These are phyloP conservation scores for Whitmania pigra DNA, from an alignment of 1,140 invertebrate species.

Conservation along the genomic window DNA sequence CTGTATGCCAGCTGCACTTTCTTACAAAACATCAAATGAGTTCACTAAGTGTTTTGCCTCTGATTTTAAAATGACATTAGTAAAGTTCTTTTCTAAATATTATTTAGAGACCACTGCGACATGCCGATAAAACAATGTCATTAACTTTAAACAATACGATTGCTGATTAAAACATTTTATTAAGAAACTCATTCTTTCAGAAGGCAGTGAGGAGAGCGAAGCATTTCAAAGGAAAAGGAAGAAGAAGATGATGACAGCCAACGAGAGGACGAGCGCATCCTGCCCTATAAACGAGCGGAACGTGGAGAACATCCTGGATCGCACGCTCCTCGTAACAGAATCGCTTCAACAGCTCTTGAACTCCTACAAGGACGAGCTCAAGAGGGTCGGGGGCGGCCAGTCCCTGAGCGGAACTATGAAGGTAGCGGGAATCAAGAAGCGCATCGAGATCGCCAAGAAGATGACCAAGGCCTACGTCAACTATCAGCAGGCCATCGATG, in stretches of 20 bases:
- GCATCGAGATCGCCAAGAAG: conserved; percentile 16
- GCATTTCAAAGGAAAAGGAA: background rate
- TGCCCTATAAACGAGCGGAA: conserved; percentile 17
- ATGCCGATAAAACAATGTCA: too few relatives aligned
- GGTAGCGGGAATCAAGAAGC: background rate
- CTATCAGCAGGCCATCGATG: conserved; percentile 16
- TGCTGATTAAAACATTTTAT: too few relatives aligned
- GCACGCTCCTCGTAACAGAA: conserved; percentile 6
- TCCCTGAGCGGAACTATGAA: conserved; percentile 8
- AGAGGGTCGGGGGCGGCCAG: conserved; percentile 12
- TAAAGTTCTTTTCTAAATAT: too few relatives aligned
- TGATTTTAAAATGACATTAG: too few relatives aligned
- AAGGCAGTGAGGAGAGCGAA: too few relatives aligned
- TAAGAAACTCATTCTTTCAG: too few relatives aligned
- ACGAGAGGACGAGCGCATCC: background rate
- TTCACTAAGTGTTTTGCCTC: too few relatives aligned
- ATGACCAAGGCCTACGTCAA: conserved; percentile 12
- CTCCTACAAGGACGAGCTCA: conserved; percentile 11
- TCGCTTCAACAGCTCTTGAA: background rate
- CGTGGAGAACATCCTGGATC: conserved; percentile 17
- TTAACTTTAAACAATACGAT: too few relatives aligned
- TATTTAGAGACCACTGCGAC: too few relatives aligned
- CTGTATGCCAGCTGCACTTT: too few relatives aligned
- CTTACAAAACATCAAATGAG: too few relatives aligned
- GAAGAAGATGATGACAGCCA: background rate